Evolutionary conservation across 2,113 vertebrate species (phyloP), one percentile per base, ranked within the genome.

Genomic region (Lepus europaeus): DNA sequence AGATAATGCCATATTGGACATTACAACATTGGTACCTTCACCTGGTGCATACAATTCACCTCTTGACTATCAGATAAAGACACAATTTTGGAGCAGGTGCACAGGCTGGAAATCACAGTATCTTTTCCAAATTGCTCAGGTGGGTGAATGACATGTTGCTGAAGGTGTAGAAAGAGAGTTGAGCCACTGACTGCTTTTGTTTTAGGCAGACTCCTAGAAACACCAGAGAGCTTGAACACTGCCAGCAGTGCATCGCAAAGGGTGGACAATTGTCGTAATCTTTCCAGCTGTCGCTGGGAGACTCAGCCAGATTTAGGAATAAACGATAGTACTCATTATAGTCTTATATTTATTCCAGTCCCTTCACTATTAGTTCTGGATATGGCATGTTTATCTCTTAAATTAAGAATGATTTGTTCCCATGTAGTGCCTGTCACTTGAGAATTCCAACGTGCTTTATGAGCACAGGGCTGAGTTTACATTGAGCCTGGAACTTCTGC

Each of bases 341-440:
- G 88, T 81, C 79, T 84, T 94, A 53, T 83, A 79, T 92, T 93
- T 95, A 80, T 94, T 79, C 79, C 27, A 9, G 86, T 66, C 87
- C 87, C 88, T 94, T 93, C 95, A 80, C 96, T 93, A 95, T 95
- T 95, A 95, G 95, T 96, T 95, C 94, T 96, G 97, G 92, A 89
- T 93, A 94, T 72, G 97, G 94, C 78, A 92, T 97, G 88, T 95
- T 97, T 96, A 91, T 96, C 82, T 96, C 90, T 95, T 96, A 97
- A 97, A 97, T 96, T 93, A 95, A 95, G 95, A 94, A 95, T 96
- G 96, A 96, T 95, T 95, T 95, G 92, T 95, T 97, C 94, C 90
- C 93, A 86, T 27, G 95, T 61, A 90, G 90, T 94, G 95, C 74
- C 69, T 94, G 77, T 84, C 96, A 84, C 97, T 92, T 77, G 97